Conservation (phyloP, 2,888 invertebrate species). For the Macroteleia sp. region DNA sequence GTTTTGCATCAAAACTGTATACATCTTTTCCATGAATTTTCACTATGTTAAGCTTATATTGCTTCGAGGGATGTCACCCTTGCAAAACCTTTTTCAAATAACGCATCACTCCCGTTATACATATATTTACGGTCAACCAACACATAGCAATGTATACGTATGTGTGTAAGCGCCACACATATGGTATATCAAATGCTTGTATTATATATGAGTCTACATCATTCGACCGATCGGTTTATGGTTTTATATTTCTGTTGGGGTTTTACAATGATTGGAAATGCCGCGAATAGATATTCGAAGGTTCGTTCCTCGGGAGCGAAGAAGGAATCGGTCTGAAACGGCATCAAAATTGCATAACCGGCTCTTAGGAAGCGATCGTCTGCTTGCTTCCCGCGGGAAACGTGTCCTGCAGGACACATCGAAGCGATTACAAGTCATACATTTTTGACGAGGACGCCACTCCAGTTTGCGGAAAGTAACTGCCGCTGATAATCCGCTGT, state of each 20-base stretch:
- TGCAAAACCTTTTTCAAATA: slow-evolving; percentile 83
- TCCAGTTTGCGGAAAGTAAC: slow-evolving; percentile 42
- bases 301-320: slow-evolving; percentile 26
- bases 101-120: slow-evolving; percentile 79
- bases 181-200: slow-evolving; percentile 65
- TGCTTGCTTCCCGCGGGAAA: slow-evolving; percentile 76
- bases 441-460: slow-evolving; percentile 71
- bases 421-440: slow-evolving; percentile 78
- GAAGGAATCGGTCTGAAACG: slow-evolving; percentile 72
- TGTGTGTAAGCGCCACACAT: slow-evolving; percentile 59
- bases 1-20: background rate
- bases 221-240: slow-evolving; percentile 83
- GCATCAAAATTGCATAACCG: slow-evolving; percentile 82
- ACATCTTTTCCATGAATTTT: slow-evolving; percentile 58
- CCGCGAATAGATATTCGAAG: slow-evolving; percentile 74
- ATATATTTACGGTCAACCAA: slow-evolving; percentile 46
- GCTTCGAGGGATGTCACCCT: slow-evolving; percentile 82
- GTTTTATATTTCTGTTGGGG: slow-evolving; percentile 81
- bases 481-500: slow-evolving; percentile 49
- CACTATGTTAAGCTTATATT: slow-evolving; percentile 80
- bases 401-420: slow-evolving; percentile 78
- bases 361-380: slow-evolving; percentile 83
- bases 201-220: slow-evolving; percentile 81
- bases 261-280: slow-evolving; percentile 83
- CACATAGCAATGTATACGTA: background rate